Evolutionary conservation across 2,888 invertebrate species (phyloP).

Genomic region (Papilio elwesi): DNA sequence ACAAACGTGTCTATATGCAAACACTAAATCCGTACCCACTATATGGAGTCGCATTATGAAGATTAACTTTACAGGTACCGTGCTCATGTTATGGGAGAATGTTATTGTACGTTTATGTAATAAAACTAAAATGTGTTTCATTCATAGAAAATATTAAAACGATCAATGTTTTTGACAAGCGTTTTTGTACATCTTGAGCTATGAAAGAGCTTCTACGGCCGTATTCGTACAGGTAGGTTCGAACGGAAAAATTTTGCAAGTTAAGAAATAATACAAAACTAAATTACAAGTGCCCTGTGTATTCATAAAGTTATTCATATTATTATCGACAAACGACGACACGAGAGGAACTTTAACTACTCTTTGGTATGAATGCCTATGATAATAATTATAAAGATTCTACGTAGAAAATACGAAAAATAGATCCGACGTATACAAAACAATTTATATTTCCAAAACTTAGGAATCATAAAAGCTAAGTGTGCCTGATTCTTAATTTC

Average conservation of each 20-base stretch:
- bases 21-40: background rate
- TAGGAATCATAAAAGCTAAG: background rate
- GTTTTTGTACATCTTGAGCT: no score
- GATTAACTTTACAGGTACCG: background rate
- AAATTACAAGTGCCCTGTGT: no score
- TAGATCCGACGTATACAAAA: background rate
- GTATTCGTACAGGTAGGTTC: no score
- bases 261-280: no score
- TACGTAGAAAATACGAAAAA: background rate
- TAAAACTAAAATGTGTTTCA: no score
- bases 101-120: no score
- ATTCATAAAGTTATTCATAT: no score
- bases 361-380: background rate
- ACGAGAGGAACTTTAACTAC: background rate
- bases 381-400: background rate
- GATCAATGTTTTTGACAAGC: no score
- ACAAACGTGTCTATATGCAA: background rate
- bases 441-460: background rate
- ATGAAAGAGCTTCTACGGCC: no score
- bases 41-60: background rate
- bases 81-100: background rate
- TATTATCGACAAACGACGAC: no score
- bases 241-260: no score
- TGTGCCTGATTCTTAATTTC: conserved; percentile 13
- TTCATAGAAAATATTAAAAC: no score